Evolutionary conservation across 2,113 vertebrate species (phyloP), one percentile per base, ranked within the genome.

Genomic region (Electrona antarctica): DNA sequence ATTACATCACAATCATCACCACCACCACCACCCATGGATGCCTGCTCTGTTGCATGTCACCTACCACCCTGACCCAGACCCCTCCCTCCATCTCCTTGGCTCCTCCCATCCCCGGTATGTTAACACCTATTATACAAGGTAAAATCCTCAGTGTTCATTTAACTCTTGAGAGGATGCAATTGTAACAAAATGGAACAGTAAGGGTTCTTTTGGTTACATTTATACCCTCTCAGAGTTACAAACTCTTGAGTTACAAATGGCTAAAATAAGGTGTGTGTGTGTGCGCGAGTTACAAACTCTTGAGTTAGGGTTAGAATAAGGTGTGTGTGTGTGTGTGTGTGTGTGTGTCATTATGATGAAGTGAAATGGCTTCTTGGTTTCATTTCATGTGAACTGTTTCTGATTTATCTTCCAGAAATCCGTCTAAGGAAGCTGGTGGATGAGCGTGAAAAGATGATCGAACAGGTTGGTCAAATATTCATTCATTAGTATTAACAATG

Each of bases 391-490:
- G 13, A 63, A 47, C 66, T 5, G 0, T 72, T 8, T 76, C 7
- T 11, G 64, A 10, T 76, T 77, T 58, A 0, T 91, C 83, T 93
- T 94, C 14, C 86, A 99, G 98, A 98, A 84, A 93, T 93, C 74
- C 97, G 96, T 72, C 89, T 98, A 87, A 95, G 95, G 87, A 99
- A 93, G 75, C 93, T 98, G 64, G 79, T 95, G 48, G 96, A 98
- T 12, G 98, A 99, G 81, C 94, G 96, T 52, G 97, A 98, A 72
- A 92, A 91, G 77, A 93, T 99, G 60, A 88, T 98, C 57, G 96
- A 97, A 70, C 97, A 99, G 96, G 98, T 99, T 91, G 92, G 72
- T 68, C 49, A 41, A 7, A 7, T 29, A 4, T 49, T 29, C 6
- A 1, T 58, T 10, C 3, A 10, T 48, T 4, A 33, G 33, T 41